Base-by-base conservation (phyloP, 2,888 invertebrate genomes). In the Leucophenga montana region DNA sequence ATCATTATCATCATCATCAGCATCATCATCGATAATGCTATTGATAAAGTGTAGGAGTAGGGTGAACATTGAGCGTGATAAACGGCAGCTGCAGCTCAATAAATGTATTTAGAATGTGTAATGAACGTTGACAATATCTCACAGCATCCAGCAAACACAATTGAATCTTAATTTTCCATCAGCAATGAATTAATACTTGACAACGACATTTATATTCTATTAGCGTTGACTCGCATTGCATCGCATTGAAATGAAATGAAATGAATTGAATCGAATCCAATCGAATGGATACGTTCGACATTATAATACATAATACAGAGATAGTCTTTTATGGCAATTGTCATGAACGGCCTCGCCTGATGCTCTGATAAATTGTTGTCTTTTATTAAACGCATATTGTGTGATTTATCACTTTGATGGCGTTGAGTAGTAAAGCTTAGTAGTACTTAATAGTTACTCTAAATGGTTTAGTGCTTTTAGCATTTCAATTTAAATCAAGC, bases 81-180 rank as follows among this genome's bases (percentile, higher is more conserved):
- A 22, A 56, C 14, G 56, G 14, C 56, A 56, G 11, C 27, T 22
- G 56, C 56, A n/a, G 56, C 22, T 18, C 22, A 22, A 27, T 18
- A 22, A 14, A 56, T 56, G 56, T 18, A 6, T 14, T 22, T 20
- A 13, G 27, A 27, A 22, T 59, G 57, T 31, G 73, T 83, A 81
- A 83, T 78, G 83, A 81, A 79, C 79, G 79, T 76, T 78, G 80
- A 83, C 78, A 81, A 83, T 82, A 79, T 75, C 74, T 76, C 76
- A 80, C 27, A 27, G 27, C 27, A 27, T 27, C 2, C 27, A 27
- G 27, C 73, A 74, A 78, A 81, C 78, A 83, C 83, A 81, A 83
- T 83, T 79, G 81, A 81, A 81, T 81, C 83, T 83, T 83, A 81
- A 81, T 83, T 81, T 79, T 71, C 69, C 74, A 74, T 69, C 72